These are phyloP conservation scores for Parthenolecanium corni DNA, from an alignment of 2,888 invertebrate genomes.

Conservation along the genomic window DNA sequence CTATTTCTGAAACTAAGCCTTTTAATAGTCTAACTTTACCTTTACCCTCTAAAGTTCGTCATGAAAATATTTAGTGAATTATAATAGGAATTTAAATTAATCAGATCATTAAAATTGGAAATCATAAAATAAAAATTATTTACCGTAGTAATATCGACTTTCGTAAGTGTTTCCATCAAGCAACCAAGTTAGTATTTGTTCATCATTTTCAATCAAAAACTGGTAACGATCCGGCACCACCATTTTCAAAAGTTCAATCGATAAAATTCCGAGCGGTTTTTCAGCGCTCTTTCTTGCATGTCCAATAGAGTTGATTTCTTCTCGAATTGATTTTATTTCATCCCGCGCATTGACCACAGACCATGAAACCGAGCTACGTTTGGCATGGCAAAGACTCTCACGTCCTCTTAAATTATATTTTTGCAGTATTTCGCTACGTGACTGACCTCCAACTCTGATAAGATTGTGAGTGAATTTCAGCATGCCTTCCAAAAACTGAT, in stretches of 20 bases:
- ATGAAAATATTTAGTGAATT: too few relatives aligned
- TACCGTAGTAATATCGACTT: too few relatives aligned
- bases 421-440: slow-evolving; percentile 46
- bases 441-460: slow-evolving; percentile 58
- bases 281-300: not conserved
- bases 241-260: not conserved
- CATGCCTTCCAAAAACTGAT: slow-evolving; percentile 68
- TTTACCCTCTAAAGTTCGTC: too few relatives aligned
- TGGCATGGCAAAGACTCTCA: not conserved
- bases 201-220: not conserved
- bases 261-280: not conserved
- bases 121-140: too few relatives aligned
- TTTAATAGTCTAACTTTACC: too few relatives aligned
- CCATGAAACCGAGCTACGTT: not conserved
- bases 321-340: not conserved
- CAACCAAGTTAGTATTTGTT: not conserved
- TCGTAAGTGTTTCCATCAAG: too few relatives aligned
- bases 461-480: slow-evolving; percentile 47
- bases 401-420: not conserved
- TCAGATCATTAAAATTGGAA: too few relatives aligned
- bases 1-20: too few relatives aligned
- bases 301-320: not conserved
- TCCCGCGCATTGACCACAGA: not conserved
- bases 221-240: not conserved
- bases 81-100: too few relatives aligned